These are phyloP conservation scores for Polyommatus icarus DNA, from an alignment of 2,888 invertebrate genomes.

Conservation along the genomic window DNA sequence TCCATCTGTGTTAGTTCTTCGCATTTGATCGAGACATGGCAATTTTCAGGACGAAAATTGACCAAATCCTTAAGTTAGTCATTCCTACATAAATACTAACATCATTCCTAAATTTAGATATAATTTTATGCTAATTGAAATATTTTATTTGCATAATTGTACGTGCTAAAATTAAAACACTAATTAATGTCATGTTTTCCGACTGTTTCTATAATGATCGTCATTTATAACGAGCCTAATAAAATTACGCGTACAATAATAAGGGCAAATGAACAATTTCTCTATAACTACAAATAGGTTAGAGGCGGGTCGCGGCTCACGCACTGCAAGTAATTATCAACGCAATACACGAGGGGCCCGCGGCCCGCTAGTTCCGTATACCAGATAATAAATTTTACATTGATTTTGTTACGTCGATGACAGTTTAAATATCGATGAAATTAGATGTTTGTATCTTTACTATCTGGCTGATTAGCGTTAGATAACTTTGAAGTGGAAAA, in stretches of 20 bases:
- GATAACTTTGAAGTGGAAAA: no score
- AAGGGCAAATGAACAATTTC: conserved; percentile 25
- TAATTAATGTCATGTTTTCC: conserved; percentile 16
- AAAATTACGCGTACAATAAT: conserved; percentile 22
- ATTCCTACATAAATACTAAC: neutral
- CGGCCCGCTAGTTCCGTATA: conserved; percentile 21
- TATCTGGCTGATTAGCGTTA: neutral
- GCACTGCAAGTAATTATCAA: conserved; percentile 46
- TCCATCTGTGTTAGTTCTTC: no score
- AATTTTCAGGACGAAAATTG: neutral
- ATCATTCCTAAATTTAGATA: neutral
- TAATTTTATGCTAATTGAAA: conserved; percentile 6
- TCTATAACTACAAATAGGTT: conserved; percentile 44
- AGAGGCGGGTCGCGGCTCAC: conserved; percentile 43
- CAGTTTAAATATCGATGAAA: neutral
- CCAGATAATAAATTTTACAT: neutral
- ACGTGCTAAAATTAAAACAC: neutral
- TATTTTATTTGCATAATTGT: conserved; percentile 10
- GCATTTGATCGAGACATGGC: no score
- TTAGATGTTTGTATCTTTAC: neutral
- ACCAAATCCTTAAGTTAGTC: neutral
- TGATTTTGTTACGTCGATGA: conserved; percentile 33
- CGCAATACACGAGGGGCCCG: conserved; percentile 34
- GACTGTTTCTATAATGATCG: conserved; percentile 14
- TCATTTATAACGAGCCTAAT: conserved; percentile 17